These are phyloP conservation scores for Hecatera dysodea DNA, from an alignment of 2,888 invertebrate species.

Conservation along the genomic window DNA sequence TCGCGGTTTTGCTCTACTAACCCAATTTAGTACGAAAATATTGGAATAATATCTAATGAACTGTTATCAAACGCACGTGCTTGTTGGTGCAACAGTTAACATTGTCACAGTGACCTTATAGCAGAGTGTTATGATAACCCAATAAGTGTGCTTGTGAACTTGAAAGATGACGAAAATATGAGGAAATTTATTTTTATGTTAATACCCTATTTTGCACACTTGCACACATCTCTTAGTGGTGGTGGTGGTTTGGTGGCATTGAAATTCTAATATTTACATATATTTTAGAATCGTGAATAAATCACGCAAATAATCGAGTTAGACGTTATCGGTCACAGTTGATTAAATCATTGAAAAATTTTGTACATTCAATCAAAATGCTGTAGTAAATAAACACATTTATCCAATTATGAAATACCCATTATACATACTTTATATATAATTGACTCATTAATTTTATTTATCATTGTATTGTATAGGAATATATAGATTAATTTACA, in stretches of 20 bases:
- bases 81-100: conserved; percentile 2
- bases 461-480: no score
- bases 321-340: not conserved
- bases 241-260: not conserved
- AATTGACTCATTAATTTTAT: conserved; percentile 13
- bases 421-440: not conserved
- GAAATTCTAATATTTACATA: not conserved
- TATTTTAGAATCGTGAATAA: not conserved
- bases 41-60: not conserved
- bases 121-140: conserved; percentile 28
- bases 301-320: not conserved
- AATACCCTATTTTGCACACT: not conserved
- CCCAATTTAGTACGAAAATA: conserved; percentile 6
- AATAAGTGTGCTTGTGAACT: conserved; percentile 16
- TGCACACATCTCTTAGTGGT: not conserved
- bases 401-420: no score
- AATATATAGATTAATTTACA: no score
- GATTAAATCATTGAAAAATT: not conserved
- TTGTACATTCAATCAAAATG: not conserved
- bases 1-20: conserved; percentile 12
- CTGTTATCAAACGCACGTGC: conserved; percentile 16
- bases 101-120: conserved; percentile 5
- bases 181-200: not conserved
- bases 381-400: no score
- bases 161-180: conserved; percentile 11